A percentile compares a stretch with the other conserved stretches of the same genome.
Evolutionary conservation across 1,140 invertebrate genomes (phyloP).

Genomic region (Leptopilina boulardi): DNA sequence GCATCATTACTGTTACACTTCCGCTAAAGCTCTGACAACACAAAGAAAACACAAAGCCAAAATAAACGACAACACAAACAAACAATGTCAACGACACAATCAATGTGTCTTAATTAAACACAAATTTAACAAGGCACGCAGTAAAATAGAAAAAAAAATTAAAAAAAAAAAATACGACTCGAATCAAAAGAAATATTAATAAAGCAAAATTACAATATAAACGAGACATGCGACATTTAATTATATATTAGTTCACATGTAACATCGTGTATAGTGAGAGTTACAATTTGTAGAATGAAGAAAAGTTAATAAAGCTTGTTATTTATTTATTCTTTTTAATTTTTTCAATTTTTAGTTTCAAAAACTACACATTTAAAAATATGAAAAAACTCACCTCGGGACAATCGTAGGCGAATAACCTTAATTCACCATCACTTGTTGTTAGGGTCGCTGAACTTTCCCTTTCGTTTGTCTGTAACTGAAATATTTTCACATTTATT

Average conservation of each 20-base stretch:
- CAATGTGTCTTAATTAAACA: slow-evolving; percentile 53
- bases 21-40: slow-evolving; percentile 87
- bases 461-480: slow-evolving; percentile 74
- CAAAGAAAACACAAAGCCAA: slow-evolving; percentile 77
- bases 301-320: background rate
- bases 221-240: slow-evolving; percentile 74
- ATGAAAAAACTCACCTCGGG: slow-evolving; percentile 71
- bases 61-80: slow-evolving; percentile 76
- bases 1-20: slow-evolving; percentile 82
- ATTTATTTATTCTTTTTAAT: background rate
- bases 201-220: slow-evolving; percentile 56
- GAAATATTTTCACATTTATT: background rate
- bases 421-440: slow-evolving; percentile 73
- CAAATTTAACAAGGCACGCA: slow-evolving; percentile 65
- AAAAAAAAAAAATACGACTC: slow-evolving; percentile 40
- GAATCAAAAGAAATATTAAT: background rate
- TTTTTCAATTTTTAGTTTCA: background rate
- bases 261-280: slow-evolving; percentile 16
- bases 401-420: slow-evolving; percentile 74
- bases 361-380: slow-evolving; percentile 27
- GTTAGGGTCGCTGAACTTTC: slow-evolving; percentile 73
- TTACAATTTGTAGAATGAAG: background rate
- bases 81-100: slow-evolving; percentile 62
- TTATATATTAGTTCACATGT: slow-evolving; percentile 64
- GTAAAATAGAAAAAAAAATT: slow-evolving; percentile 56